Percentiles rank a stretch among this genome's conserved stretches.
These are phyloP conservation scores for Tachina fera DNA, from an alignment of 2,888 invertebrate species.

Conservation along the genomic window DNA sequence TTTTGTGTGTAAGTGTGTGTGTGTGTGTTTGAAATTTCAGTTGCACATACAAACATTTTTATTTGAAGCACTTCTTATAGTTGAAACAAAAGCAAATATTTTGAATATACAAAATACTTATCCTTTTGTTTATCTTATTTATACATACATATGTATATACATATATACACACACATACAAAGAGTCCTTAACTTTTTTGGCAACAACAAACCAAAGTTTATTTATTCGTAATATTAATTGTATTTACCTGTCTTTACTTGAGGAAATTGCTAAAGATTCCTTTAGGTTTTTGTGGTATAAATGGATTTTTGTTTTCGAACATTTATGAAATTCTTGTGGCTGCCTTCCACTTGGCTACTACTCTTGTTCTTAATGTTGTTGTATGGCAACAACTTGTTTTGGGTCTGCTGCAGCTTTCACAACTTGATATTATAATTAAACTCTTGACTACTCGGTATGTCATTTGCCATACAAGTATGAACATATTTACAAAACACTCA, in stretches of 20 bases:
- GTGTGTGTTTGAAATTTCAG: not conserved
- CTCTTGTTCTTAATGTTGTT: conserved; percentile 22
- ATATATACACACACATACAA: not conserved
- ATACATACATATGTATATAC: too few relatives aligned
- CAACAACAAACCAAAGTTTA: conserved; percentile 38
- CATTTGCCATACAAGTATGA: conserved; percentile 33
- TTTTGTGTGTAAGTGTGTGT: not conserved
- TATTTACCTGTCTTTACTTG: conserved; percentile 46
- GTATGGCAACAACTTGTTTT: conserved; percentile 6
- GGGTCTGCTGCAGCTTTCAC: conserved; percentile 13
- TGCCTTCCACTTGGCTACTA: conserved; percentile 33
- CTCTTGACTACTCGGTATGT: conserved; percentile 45
- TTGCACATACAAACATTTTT: conserved; percentile 16
- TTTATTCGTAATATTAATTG: conserved; percentile 27
- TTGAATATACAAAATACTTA: not conserved
- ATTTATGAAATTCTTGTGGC: conserved; percentile 53
- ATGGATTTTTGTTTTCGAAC: conserved; percentile 48
- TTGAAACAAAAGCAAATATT: conserved; percentile 27
- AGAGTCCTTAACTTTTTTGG: conserved; percentile 9
- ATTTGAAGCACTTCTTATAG: conserved; percentile 21
- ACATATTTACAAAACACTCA: conserved; percentile 46
- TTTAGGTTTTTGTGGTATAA: conserved; percentile 42
- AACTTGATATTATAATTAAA: conserved; percentile 47
- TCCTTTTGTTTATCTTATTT: not conserved
- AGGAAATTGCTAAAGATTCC: conserved; percentile 39